Evolutionary conservation across 2,797 vertebrate genomes (phyloP).

Genomic region (Tadarida brasiliensis): DNA sequence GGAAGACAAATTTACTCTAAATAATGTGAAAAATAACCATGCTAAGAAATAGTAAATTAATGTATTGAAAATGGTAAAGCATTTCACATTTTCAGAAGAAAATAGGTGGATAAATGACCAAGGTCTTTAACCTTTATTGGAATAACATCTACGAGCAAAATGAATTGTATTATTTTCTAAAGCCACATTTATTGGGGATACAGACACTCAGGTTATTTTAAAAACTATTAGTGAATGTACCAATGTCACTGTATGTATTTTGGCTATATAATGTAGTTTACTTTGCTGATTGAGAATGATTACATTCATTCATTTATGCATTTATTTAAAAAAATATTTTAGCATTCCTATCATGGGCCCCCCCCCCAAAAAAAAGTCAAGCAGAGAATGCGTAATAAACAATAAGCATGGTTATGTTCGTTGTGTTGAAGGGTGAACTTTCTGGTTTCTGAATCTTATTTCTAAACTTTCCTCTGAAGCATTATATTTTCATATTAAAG

Average conservation of each 20-base stretch:
- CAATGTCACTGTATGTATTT: not conserved
- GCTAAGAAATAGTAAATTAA: constrained; percentile 67
- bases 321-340: constrained; percentile 11
- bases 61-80: constrained; percentile 28
- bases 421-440: not conserved
- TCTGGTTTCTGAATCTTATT: not conserved
- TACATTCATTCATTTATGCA: constrained; percentile 22
- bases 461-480: constrained; percentile 23
- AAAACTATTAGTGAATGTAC: not conserved
- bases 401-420: not conserved
- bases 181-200: constrained; percentile 21
- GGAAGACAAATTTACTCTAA: constrained; percentile 68
- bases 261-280: not conserved
- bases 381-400: not conserved
- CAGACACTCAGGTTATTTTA: not conserved
- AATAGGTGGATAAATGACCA: not conserved
- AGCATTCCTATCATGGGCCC: not conserved
- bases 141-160: constrained; percentile 22
- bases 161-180: constrained; percentile 39
- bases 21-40: constrained; percentile 60
- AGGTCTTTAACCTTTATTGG: constrained; percentile 19
- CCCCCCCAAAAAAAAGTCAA: not conserved
- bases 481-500: constrained; percentile 37
- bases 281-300: not conserved
- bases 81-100: constrained; percentile 66